These are phyloP conservation scores for Eulemur rubriventer DNA, from an alignment of 2,797 vertebrate genomes.

Conservation along the genomic window DNA sequence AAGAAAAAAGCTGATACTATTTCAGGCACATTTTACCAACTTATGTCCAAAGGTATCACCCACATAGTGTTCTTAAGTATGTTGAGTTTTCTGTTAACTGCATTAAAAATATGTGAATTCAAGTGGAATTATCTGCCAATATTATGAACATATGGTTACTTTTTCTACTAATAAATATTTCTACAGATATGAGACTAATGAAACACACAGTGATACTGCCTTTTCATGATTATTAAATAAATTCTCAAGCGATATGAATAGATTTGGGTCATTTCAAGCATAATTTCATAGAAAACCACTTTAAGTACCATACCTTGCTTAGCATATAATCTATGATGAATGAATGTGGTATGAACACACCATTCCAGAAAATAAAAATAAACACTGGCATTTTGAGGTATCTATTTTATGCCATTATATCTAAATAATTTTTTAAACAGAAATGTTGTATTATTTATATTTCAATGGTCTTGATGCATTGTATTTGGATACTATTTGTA, in stretches of 20 bases:
- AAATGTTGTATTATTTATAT: neutral
- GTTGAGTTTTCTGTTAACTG: conserved; percentile 42
- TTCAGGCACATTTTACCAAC: conserved; percentile 11
- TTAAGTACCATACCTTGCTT: neutral
- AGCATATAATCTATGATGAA: neutral
- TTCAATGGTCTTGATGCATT: neutral
- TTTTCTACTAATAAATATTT: conserved; percentile 78
- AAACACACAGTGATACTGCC: conserved; percentile 53
- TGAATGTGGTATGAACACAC: neutral
- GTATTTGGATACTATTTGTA: neutral
- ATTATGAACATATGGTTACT: conserved; percentile 55
- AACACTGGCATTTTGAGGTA: neutral
- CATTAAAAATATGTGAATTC: conserved; percentile 49
- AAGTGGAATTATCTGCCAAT: conserved; percentile 52
- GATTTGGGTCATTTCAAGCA: conserved; percentile 45
- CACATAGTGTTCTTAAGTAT: conserved; percentile 38
- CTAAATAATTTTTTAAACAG: conserved; percentile 6
- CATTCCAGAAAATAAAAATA: conserved; percentile 28
- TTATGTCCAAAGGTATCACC: conserved; percentile 33
- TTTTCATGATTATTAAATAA: conserved; percentile 66
- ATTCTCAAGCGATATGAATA: neutral
- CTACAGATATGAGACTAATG: conserved; percentile 45
- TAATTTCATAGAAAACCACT: conserved; percentile 51
- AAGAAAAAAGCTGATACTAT: conserved; percentile 27
- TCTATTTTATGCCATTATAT: neutral